A percentile compares a stretch with the other conserved stretches of the same genome.
These are phyloP conservation scores for Gadus chalcogrammus DNA, from an alignment of 2,113 vertebrate species.

Conservation along the genomic window DNA sequence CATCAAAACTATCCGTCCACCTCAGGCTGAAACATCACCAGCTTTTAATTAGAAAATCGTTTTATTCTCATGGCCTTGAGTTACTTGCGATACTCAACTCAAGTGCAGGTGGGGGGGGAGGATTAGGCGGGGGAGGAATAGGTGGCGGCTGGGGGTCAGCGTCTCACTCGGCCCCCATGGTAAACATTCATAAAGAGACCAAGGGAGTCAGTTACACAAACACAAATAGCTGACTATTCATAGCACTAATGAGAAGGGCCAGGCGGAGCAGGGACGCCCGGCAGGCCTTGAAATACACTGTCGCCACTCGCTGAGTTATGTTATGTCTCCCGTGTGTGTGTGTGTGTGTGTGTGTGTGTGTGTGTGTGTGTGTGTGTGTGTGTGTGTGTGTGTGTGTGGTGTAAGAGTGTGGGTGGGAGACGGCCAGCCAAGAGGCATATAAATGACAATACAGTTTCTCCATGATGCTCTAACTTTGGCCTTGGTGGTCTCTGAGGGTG, in stretches of 20 bases:
- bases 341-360: background rate
- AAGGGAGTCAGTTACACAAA: slow-evolving; percentile 66
- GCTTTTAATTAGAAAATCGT: slow-evolving; percentile 24
- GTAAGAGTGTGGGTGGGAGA: background rate
- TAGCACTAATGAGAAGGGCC: slow-evolving; percentile 61
- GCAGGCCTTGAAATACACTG: slow-evolving; percentile 46
- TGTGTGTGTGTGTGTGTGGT: background rate
- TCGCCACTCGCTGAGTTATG: slow-evolving; percentile 47
- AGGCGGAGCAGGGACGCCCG: slow-evolving; percentile 36
- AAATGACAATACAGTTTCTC: background rate
- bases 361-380: background rate
- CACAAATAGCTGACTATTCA: slow-evolving; percentile 73
- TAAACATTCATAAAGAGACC: slow-evolving; percentile 66
- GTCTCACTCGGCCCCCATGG: slow-evolving; percentile 43
- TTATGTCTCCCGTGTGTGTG: background rate
- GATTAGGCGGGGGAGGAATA: too few species aligned
- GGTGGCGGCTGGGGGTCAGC: background rate
- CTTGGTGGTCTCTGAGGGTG: background rate
- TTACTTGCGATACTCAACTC: slow-evolving; percentile 49
- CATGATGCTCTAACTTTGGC: background rate
- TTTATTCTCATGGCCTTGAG: slow-evolving; percentile 25
- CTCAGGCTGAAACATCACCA: slow-evolving; percentile 15
- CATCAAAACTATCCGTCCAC: too few species aligned
- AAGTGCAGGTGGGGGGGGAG: background rate
- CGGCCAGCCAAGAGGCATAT: background rate